Percentiles rank a stretch among this genome's conserved stretches.
phyloP scores from a whole-genome alignment of 2,888 invertebrate genomes.

The Drosophila prostipennis region DNA sequence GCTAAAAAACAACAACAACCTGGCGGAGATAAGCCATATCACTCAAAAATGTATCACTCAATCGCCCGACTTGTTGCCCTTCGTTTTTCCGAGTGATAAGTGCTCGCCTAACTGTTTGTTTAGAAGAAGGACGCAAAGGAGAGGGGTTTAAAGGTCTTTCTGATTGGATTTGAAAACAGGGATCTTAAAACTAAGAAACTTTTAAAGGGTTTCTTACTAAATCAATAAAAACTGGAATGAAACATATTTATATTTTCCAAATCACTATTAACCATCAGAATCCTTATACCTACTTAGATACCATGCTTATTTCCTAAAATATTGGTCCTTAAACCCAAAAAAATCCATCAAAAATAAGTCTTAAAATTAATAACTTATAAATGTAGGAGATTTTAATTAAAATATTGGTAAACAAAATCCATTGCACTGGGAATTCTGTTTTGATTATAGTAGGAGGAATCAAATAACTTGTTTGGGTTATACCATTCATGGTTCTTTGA shows the following conservation, averaged over 20 bases:
- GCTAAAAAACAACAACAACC: constrained; percentile 9
- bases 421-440: not conserved
- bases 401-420: not conserved
- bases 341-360: no score
- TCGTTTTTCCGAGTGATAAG: constrained; percentile 1
- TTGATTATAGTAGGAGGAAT: not conserved
- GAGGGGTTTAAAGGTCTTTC: not conserved
- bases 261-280: no score
- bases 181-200: not conserved
- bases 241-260: no score
- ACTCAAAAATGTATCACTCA: constrained; percentile 4
- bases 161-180: not conserved
- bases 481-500: not conserved
- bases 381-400: no score
- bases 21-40: constrained; percentile 7
- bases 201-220: no score
- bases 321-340: no score
- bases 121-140: not conserved
- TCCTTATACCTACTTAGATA: no score
- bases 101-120: constrained; percentile 3
- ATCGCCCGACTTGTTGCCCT: constrained; percentile 25
- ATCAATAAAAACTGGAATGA: no score
- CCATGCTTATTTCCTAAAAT: no score
- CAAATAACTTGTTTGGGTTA: not conserved
- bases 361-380: no score